phyloP scores from a whole-genome alignment of 2,888 invertebrate species.

The Phalera bucephala region DNA sequence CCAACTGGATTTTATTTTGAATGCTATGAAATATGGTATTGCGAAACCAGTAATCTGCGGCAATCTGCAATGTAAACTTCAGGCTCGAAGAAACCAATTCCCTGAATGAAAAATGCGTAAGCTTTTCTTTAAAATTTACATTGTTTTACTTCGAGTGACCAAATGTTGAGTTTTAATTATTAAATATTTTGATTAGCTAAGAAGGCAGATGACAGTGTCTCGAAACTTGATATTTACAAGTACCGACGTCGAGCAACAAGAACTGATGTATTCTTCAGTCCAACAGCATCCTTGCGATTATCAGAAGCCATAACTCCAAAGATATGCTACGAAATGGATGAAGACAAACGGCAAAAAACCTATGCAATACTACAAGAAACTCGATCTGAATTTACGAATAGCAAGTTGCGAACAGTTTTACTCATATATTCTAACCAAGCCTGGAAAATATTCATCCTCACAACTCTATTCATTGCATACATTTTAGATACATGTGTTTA shows the following conservation, averaged over 20 bases:
- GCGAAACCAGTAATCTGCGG: slow-evolving; percentile 7
- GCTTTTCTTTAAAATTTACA: slow-evolving; percentile 2
- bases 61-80: slow-evolving; percentile 7
- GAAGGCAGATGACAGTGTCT: slow-evolving; percentile 23
- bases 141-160: too few species aligned
- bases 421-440: slow-evolving; percentile 62
- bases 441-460: slow-evolving; percentile 65
- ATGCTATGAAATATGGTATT: slow-evolving; percentile 16
- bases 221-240: slow-evolving; percentile 55
- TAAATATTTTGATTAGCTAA: slow-evolving; percentile 18
- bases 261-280: slow-evolving; percentile 36
- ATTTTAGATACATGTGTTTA: slow-evolving; percentile 66
- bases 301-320: slow-evolving; percentile 28
- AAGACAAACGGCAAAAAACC: slow-evolving; percentile 51
- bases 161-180: not conserved
- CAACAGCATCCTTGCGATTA: slow-evolving; percentile 13
- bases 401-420: slow-evolving; percentile 57
- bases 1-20: slow-evolving; percentile 34
- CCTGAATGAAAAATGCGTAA: slow-evolving; percentile 20
- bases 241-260: slow-evolving; percentile 47
- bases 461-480: slow-evolving; percentile 58
- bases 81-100: slow-evolving; percentile 1
- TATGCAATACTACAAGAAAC: slow-evolving; percentile 69
- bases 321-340: slow-evolving; percentile 42
- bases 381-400: slow-evolving; percentile 58